Evolutionary conservation across 1,140 invertebrate species (phyloP), one percentile per base, ranked within the genome.

Genomic region (Musca domestica): DNA sequence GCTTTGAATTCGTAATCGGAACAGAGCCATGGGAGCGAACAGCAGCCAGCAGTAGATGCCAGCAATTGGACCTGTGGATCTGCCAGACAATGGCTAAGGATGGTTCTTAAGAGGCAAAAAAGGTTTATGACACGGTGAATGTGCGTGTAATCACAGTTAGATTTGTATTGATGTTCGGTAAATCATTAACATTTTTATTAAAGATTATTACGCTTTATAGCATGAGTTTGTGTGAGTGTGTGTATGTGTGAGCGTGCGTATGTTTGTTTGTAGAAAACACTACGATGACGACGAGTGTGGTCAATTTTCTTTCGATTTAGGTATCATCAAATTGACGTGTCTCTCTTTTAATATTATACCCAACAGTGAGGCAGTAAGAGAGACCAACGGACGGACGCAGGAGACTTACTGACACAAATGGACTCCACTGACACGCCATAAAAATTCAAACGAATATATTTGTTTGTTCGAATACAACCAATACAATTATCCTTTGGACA

Each of bases 111-210:
- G 34, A 41, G 10, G 34, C 34, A 41, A 41, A 30, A n/a, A 9
- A 41, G 34, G 34, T 41, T 41, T 41, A 41, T 41, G 10, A 7
- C 34, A 41, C 34, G 34, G 10, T 12, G 34, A 41, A 7, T 41
- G 34, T 41, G 34, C 34, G 34, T 41, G 34, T 41, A 41, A 41
- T 41, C 34, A 41, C 34, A 41, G 34, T 41, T 41, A 41, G 34
- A 41, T 41, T 41, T 41, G 34, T 41, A 41, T 41, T 41, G 34
- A 41, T 41, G 2, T 27, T 58, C 25, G n/a, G 23, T 17, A 27
- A 58, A 58, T 58, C 54, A 58, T 58, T 58, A 58, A 58, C 54
- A 58, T 58, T 58, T 58, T 58, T 58, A 58, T 58, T 58, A 58
- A 58, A 58, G 54, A 30, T 58, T 58, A 15, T 23, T 56, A 15